A percentile compares a stretch with the other conserved stretches of the same genome.
Evolutionary conservation across 2,888 invertebrate genomes (phyloP).

Genomic region (Gnatocerus cornutus): DNA sequence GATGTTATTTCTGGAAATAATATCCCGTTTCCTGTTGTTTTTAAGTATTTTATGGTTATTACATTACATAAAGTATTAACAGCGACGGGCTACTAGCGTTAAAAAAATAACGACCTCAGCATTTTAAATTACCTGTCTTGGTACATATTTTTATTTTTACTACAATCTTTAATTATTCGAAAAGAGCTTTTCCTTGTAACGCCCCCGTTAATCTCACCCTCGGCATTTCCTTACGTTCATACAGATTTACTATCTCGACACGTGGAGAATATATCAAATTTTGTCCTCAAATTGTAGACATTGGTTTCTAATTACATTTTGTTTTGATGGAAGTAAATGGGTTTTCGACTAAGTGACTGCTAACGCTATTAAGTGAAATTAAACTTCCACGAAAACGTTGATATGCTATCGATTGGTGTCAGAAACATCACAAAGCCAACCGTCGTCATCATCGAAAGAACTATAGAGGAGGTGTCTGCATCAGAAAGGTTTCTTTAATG

Average conservation of each 20-base stretch:
- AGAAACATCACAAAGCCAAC: slow-evolving; percentile 15
- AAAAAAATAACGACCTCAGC: slow-evolving; percentile 32
- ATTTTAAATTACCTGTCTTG: slow-evolving; percentile 9
- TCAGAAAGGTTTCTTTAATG: too few species aligned
- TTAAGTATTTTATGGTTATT: slow-evolving; percentile 36
- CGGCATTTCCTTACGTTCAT: background rate
- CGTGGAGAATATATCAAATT: background rate
- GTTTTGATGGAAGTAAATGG: background rate
- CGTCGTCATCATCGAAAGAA: too few species aligned
- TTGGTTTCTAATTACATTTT: background rate
- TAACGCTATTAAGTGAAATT: slow-evolving; percentile 28
- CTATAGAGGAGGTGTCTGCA: too few species aligned
- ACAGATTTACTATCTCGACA: background rate
- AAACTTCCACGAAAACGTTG: slow-evolving; percentile 16
- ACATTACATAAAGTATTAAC: slow-evolving; percentile 22
- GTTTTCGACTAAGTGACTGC: slow-evolving; percentile 9
- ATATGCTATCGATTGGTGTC: slow-evolving; percentile 28
- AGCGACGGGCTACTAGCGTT: slow-evolving; percentile 1
- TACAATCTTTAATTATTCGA: slow-evolving; percentile 5
- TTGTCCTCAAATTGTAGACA: background rate
- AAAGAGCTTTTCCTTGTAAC: slow-evolving; percentile 1
- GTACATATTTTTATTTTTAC: slow-evolving; percentile 15
- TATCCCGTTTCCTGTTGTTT: slow-evolving; percentile 16
- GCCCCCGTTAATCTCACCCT: background rate
- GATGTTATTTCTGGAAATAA: slow-evolving; percentile 18